Percentiles rank a stretch among this genome's conserved stretches.
Evolutionary conservation across 2,113 vertebrate species (phyloP).

Genomic region (Cyprinodon tularosa): DNA sequence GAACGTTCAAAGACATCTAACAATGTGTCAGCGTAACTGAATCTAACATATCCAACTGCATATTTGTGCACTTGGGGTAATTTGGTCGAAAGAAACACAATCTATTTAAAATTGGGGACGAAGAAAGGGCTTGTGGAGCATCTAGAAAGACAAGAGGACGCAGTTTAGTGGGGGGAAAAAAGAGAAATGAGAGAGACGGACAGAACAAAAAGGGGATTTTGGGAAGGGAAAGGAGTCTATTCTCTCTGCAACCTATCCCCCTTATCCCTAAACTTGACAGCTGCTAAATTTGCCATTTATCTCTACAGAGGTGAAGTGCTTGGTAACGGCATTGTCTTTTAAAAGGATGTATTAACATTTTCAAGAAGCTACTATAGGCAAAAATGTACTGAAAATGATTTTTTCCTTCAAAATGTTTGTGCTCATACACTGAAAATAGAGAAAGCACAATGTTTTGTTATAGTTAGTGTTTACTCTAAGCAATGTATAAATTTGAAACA

Average conservation of each 20-base stretch:
- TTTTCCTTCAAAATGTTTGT: conserved; percentile 21
- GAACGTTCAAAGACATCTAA: conserved; percentile 30
- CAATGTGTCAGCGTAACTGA: conserved; percentile 27
- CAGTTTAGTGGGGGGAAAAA: conserved; percentile 4
- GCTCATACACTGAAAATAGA: conserved; percentile 50
- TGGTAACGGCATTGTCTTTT: conserved; percentile 55
- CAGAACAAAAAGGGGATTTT: conserved; percentile 2
- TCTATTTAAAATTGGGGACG: conserved; percentile 33
- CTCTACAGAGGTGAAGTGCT: conserved; percentile 51
- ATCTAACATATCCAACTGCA: conserved; percentile 31
- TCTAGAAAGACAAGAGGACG: conserved; percentile 42
- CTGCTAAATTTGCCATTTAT: conserved; percentile 43
- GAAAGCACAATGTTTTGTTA: conserved; percentile 23
- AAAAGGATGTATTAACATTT: conserved; percentile 74
- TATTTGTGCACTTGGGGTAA: conserved; percentile 36
- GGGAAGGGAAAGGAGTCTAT: conserved; percentile 27
- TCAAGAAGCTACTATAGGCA: conserved; percentile 51
- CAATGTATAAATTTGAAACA: background rate
- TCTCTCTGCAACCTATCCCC: conserved; percentile 34
- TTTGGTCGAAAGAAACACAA: conserved; percentile 46
- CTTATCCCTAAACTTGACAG: conserved; percentile 54
- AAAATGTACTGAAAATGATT: conserved; percentile 19
- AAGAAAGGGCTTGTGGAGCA: conserved; percentile 4
- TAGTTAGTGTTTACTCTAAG: conserved; percentile 1
- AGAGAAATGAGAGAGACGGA: background rate